phyloP scores from a whole-genome alignment of 1,140 invertebrate species.

The Cyclina sinensis region DNA sequence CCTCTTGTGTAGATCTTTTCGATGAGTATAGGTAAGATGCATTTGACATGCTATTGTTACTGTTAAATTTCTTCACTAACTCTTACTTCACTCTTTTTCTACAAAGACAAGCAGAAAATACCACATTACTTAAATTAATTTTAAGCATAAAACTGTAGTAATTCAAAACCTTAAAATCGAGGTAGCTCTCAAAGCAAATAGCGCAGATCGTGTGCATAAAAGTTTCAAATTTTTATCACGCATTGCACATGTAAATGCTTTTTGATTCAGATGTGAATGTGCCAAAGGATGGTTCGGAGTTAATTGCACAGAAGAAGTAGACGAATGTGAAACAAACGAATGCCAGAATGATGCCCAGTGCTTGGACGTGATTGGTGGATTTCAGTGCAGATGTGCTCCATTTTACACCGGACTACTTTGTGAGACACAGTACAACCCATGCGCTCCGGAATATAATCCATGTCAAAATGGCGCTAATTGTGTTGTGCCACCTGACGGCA shows the following conservation, averaged over 20 bases:
- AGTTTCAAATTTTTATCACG: no score
- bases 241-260: no score
- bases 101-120: no score
- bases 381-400: slow-evolving; percentile 12
- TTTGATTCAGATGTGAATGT: slow-evolving; percentile 55
- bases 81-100: no score
- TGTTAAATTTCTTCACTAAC: no score
- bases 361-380: slow-evolving; percentile 31
- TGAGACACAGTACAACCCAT: slow-evolving; percentile 40
- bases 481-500: slow-evolving; percentile 14
- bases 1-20: slow-evolving; percentile 11
- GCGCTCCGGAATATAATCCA: slow-evolving; percentile 31
- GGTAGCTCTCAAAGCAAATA: no score
- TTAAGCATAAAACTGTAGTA: no score
- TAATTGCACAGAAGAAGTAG: slow-evolving; percentile 62
- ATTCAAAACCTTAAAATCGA: no score
- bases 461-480: slow-evolving; percentile 32
- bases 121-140: no score
- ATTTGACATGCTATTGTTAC: no score
- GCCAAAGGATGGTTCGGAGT: slow-evolving; percentile 58
- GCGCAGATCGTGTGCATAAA: no score
- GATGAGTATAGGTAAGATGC: slow-evolving; percentile 10
- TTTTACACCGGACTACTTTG: slow-evolving; percentile 43
- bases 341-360: slow-evolving; percentile 35
- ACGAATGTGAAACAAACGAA: slow-evolving; percentile 32